These are phyloP conservation scores for Meta bourneti DNA, from an alignment of 2,888 invertebrate species.

Conservation along the genomic window DNA sequence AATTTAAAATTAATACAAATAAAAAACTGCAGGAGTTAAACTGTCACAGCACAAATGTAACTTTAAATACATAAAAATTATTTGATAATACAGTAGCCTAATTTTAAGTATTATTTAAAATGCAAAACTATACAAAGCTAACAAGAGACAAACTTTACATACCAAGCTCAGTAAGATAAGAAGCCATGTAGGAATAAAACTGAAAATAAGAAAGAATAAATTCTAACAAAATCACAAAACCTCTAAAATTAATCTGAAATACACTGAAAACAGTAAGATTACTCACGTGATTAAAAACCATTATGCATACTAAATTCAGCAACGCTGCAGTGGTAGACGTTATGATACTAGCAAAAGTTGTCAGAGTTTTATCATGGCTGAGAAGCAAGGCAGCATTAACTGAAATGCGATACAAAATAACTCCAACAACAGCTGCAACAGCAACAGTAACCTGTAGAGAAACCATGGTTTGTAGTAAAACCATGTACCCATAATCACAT, in stretches of 20 bases:
- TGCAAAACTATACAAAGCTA: no score
- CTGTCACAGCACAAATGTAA: no score
- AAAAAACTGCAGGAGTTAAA: no score
- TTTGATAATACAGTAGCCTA: no score
- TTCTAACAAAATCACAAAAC: not conserved
- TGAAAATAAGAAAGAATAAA: slow-evolving; percentile 80
- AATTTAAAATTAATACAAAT: no score
- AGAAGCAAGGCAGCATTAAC: slow-evolving; percentile 76
- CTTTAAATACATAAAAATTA: no score
- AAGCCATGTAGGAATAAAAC: slow-evolving; percentile 85
- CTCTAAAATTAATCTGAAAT: not conserved
- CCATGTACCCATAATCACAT: not conserved
- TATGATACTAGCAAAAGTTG: slow-evolving; percentile 89
- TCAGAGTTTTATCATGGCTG: slow-evolving; percentile 83
- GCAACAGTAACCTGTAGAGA: slow-evolving; percentile 86
- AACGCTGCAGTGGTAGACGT: slow-evolving; percentile 94
- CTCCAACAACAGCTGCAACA: slow-evolving; percentile 93
- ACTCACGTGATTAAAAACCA: slow-evolving; percentile 90
- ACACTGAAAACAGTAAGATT: not conserved
- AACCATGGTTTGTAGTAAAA: not conserved
- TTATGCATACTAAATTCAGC: slow-evolving; percentile 94
- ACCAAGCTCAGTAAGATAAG: slow-evolving; percentile 80
- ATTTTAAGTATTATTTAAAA: no score
- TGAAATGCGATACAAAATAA: slow-evolving; percentile 89
- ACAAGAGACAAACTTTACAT: slow-evolving; percentile 25